Evolutionary conservation across 2,888 invertebrate species (phyloP), one percentile per base, ranked within the genome.

Genomic region (Julus scandinavius): DNA sequence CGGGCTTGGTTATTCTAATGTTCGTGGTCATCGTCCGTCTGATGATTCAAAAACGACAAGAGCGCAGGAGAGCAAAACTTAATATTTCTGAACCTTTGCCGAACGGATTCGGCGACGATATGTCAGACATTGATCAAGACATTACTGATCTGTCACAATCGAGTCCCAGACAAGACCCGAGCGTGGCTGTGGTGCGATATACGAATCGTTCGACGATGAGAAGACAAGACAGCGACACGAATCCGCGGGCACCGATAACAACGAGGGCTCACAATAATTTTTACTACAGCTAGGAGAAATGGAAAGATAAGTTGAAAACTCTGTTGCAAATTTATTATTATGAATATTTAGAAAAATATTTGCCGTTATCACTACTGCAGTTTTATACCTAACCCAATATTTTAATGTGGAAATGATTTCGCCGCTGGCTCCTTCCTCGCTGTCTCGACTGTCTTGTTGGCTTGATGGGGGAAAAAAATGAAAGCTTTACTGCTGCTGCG

Each of bases 61-160:
- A 94, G 49, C 94, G 94, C 90, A 89, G 89, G 41, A 94, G 94
- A 85, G 90, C 89, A 41, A 91, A 91, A 85, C 90, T 91, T 20
- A 90, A 91, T 87, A 95, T 95, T 89, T 95, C 96, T 89, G 95
- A 96, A 85, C 94, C 96, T 90, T 93, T 96, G 89, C 96, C 96
- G 17, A 96, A 96, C 92, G 96, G 96, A 89, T 96, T 97, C 93
- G 38, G 86, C 63, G 97, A 97, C 93, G 96, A 96, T 92, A 96
- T 97, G 93, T 96, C 96, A 91, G 97, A 97, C 93, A 95, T 96
- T 83, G 96, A 96, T 92, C 96, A 95, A 85, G 96, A 96, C 91
- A 96, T 96, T 63, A 88, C 89, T 89, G 96, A 95, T 91, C 94
- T 96, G 90, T 95, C 95, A 87, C 89, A 88, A 20, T 95, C 95